Evolutionary conservation across 2,888 invertebrate species (phyloP).

Genomic region (Lepas anatifera): DNA sequence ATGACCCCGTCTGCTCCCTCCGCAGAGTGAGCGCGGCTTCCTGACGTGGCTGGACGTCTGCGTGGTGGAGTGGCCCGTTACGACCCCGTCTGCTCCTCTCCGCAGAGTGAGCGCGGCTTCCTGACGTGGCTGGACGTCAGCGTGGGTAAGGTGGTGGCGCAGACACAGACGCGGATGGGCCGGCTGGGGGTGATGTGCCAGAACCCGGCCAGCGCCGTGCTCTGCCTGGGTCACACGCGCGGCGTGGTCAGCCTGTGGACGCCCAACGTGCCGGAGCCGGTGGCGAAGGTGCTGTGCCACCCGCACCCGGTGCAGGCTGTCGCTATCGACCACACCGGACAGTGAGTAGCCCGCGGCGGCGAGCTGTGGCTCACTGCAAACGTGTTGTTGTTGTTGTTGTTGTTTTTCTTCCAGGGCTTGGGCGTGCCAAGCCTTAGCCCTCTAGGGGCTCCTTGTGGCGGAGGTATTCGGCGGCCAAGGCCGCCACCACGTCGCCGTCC

Average conservation of each 20-base stretch:
- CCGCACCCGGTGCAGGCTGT: constrained; percentile 63
- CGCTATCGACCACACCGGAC: constrained; percentile 71
- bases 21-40: too few species aligned
- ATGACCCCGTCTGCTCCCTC: too few species aligned
- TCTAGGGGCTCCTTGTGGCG: too few species aligned
- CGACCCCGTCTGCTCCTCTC: too few species aligned
- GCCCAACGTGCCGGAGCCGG: constrained; percentile 68
- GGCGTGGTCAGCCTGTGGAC: constrained; percentile 91
- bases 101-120: constrained; percentile 49
- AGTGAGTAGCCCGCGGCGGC: constrained; percentile 37
- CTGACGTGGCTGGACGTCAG: constrained; percentile 90
- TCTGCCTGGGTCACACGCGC: constrained; percentile 79
- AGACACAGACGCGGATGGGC: constrained; percentile 62
- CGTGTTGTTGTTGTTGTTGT: too few species aligned
- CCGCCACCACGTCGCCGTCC: too few species aligned
- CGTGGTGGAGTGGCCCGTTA: too few species aligned
- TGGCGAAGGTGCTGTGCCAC: constrained; percentile 88
- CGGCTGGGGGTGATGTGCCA: constrained; percentile 71
- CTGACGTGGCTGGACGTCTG: too few species aligned
- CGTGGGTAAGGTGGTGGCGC: constrained; percentile 72
- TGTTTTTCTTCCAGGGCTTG: too few species aligned
- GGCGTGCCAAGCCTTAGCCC: too few species aligned
- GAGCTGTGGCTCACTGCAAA: neutral
- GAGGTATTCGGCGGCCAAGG: too few species aligned
- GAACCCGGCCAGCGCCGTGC: constrained; percentile 85